phyloP scores from a whole-genome alignment of 2,113 vertebrate genomes.

The Pelecanoides urinatrix region DNA sequence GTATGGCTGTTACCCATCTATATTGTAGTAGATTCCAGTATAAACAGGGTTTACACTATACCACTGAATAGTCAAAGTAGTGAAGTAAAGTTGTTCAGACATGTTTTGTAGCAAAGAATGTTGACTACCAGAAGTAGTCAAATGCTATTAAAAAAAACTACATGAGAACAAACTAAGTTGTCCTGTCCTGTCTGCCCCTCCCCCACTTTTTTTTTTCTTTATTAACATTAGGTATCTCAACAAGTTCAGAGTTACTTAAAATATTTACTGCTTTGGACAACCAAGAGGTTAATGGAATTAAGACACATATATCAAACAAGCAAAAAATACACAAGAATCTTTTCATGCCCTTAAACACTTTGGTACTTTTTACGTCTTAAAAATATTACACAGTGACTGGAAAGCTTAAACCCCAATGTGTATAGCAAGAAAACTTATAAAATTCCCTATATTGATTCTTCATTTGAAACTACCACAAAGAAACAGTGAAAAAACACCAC shows the following conservation, averaged over 20 bases:
- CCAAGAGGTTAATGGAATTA: neutral
- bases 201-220: neutral
- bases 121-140: neutral
- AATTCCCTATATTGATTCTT: neutral
- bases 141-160: neutral
- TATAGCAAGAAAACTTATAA: neutral
- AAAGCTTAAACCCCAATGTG: neutral
- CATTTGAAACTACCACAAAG: neutral
- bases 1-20: neutral
- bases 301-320: neutral
- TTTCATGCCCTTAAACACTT: neutral
- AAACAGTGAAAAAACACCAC: neutral
- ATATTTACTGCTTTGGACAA: neutral
- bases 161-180: neutral
- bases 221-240: neutral
- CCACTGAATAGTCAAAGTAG: neutral
- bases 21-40: neutral
- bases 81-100: neutral
- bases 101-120: neutral
- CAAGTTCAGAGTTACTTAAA: neutral
- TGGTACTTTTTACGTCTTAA: neutral
- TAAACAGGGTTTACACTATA: neutral
- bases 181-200: accelerated
- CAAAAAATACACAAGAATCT: neutral
- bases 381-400: neutral